Evolutionary conservation across 1,140 invertebrate species (phyloP).

Genomic region (Drosophila tropicalis): DNA sequence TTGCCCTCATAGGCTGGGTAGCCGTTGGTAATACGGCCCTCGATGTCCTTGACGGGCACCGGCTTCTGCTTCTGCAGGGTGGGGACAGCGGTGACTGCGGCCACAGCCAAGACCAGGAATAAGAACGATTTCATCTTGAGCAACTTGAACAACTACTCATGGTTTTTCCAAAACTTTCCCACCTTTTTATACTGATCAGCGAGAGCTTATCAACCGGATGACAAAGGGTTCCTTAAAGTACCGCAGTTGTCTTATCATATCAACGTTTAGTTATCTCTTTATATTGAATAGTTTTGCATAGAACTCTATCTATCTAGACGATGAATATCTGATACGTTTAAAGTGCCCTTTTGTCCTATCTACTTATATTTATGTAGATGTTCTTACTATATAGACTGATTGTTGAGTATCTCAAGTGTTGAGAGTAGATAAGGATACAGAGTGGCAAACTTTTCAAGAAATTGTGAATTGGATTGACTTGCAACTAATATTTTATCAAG

Average conservation of each 20-base stretch:
- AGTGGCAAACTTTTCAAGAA: background rate
- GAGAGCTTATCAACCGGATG: conserved; percentile 14
- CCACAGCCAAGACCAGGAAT: conserved; percentile 35
- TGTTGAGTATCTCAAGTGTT: background rate
- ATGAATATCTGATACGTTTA: background rate
- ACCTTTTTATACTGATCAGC: conserved; percentile 24
- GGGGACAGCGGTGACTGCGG: conserved; percentile 34
- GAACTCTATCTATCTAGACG: background rate
- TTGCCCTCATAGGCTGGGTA: conserved; percentile 82
- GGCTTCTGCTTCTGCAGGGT: conserved; percentile 37
- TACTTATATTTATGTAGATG: background rate
- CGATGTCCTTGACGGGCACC: conserved; percentile 43
- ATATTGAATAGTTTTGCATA: background rate
- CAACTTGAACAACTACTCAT: conserved; percentile 21
- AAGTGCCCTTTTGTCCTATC: background rate
- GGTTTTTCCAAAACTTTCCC: background rate
- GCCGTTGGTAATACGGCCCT: conserved; percentile 78
- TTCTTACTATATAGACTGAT: background rate
- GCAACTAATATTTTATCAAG: background rate
- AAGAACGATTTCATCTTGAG: conserved; percentile 42
- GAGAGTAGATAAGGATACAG: background rate
- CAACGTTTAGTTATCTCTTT: background rate
- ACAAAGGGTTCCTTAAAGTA: background rate
- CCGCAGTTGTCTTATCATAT: background rate
- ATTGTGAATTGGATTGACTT: background rate